phyloP scores from a whole-genome alignment of 2,888 invertebrate species.

The Leuctra nigra region DNA sequence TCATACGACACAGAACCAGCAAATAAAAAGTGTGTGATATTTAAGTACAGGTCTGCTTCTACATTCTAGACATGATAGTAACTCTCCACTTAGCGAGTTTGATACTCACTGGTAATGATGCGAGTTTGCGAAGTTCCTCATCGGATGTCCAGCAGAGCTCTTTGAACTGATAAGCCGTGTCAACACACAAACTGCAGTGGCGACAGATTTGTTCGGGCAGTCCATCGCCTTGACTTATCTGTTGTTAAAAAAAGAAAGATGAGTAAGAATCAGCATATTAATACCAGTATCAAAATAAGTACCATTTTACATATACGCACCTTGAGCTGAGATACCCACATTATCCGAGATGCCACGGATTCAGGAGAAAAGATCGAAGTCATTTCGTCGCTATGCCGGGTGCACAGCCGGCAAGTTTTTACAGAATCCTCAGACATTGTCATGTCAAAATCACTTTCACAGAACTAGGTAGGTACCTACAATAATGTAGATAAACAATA shows the following conservation, averaged over 20 bases:
- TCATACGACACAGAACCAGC: too few relatives aligned
- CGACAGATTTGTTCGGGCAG: neutral
- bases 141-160: conserved; percentile 1
- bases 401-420: neutral
- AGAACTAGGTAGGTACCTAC: too few relatives aligned
- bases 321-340: neutral
- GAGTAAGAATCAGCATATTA: neutral
- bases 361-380: neutral
- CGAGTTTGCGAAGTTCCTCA: neutral
- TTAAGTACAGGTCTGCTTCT: too few relatives aligned
- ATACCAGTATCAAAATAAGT: neutral
- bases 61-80: too few relatives aligned
- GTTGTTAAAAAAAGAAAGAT: neutral
- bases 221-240: neutral
- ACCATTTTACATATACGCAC: neutral
- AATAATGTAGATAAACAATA: too few relatives aligned
- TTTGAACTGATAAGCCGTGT: conserved; percentile 1
- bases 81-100: too few relatives aligned
- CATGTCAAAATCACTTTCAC: too few relatives aligned
- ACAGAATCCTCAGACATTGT: too few relatives aligned
- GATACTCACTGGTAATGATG: too few relatives aligned
- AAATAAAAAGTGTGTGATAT: too few relatives aligned
- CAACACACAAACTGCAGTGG: neutral
- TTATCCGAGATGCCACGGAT: neutral
- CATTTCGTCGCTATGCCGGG: neutral